Conservation (phyloP, 1,140 invertebrate genomes). For the Eufriesea mexicana region DNA sequence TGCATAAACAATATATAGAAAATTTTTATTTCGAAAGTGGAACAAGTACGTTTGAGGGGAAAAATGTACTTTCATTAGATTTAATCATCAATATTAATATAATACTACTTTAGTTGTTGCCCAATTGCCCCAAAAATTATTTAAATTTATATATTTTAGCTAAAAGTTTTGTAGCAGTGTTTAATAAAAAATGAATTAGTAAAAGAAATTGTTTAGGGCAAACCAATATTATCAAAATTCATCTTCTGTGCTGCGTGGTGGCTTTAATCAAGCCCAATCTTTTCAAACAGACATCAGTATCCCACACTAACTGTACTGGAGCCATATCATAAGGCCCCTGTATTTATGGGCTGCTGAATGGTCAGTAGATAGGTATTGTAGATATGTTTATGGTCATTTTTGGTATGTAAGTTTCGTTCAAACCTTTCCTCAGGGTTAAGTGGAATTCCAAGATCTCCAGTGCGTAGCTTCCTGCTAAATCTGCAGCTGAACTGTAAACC, state of each 20-base stretch:
- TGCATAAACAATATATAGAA: neutral
- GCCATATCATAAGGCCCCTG: slow-evolving; percentile 74
- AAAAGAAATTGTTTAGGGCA: slow-evolving; percentile 82
- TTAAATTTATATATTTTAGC: slow-evolving; percentile 10
- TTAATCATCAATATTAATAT: neutral
- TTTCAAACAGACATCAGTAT: slow-evolving; percentile 72
- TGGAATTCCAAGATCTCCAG: slow-evolving; percentile 98
- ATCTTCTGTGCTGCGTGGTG: slow-evolving; percentile 77
- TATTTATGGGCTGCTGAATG: slow-evolving; percentile 75
- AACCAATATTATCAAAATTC: slow-evolving; percentile 82
- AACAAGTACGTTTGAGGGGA: neutral
- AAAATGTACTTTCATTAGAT: neutral
- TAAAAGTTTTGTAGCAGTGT: slow-evolving; percentile 69
- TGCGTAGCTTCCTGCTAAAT: slow-evolving; percentile 97
- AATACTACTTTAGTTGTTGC: slow-evolving; percentile 13
- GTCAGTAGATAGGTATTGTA: slow-evolving; percentile 78
- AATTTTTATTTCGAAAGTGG: neutral
- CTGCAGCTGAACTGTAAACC: slow-evolving; percentile 99
- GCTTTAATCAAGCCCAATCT: slow-evolving; percentile 73
- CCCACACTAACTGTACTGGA: slow-evolving; percentile 70
- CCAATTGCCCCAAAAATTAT: slow-evolving; percentile 8
- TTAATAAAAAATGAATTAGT: slow-evolving; percentile 75
- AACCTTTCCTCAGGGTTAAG: slow-evolving; percentile 99
- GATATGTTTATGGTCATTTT: slow-evolving; percentile 78
- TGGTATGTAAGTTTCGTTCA: slow-evolving; percentile 83